These are phyloP conservation scores for Nomada fabriciana DNA, from an alignment of 2,888 invertebrate species.

Conservation along the genomic window DNA sequence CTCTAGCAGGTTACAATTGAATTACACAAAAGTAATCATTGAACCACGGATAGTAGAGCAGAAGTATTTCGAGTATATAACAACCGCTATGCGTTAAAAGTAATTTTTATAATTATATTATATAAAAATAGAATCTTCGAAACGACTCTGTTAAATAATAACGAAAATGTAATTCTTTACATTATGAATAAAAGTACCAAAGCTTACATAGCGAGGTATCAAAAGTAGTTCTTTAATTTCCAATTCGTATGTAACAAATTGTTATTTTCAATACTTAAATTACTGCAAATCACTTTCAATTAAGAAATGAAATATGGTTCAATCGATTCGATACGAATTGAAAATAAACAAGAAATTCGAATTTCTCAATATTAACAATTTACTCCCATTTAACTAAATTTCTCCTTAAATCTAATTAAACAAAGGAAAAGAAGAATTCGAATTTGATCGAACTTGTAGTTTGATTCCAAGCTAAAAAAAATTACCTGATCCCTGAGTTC, in stretches of 20 bases:
- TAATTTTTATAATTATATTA: neutral
- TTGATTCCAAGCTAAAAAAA: neutral
- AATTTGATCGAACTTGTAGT: neutral
- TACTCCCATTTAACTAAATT: neutral
- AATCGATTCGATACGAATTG: neutral
- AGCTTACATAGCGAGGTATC: neutral
- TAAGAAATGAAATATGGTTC: neutral
- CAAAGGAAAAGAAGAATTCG: neutral
- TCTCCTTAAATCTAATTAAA: neutral
- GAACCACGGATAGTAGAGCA: neutral
- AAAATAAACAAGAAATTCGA: neutral
- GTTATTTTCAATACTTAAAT: neutral
- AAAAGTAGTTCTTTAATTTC: neutral
- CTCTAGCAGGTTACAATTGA: too few species aligned
- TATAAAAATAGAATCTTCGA: neutral
- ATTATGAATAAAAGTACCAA: neutral
- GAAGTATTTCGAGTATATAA: neutral
- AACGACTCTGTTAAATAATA: neutral
- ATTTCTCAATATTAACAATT: neutral
- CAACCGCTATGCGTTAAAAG: neutral
- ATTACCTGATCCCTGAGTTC: constrained; percentile 3
- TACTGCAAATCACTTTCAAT: neutral
- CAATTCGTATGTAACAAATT: neutral
- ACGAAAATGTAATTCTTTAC: neutral
- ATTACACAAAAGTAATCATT: too few species aligned